phyloP scores from a whole-genome alignment of 2,888 invertebrate genomes.

The Pristionchus exspectatus region DNA sequence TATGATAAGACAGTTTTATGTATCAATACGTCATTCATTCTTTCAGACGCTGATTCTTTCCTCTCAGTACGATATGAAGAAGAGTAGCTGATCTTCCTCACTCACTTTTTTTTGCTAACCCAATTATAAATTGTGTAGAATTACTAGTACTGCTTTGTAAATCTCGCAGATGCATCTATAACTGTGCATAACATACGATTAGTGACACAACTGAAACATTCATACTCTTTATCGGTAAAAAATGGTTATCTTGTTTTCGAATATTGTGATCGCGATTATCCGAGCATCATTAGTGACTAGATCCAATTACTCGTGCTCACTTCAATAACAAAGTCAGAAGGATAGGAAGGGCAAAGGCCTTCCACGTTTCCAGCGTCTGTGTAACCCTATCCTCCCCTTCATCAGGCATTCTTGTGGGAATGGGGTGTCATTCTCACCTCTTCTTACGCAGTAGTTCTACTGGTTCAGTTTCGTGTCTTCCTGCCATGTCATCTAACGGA shows the following conservation, averaged over 20 bases:
- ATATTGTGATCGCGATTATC: no score
- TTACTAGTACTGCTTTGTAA: no score
- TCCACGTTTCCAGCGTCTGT: neutral
- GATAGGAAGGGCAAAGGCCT: neutral
- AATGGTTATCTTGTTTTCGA: no score
- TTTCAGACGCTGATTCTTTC: neutral
- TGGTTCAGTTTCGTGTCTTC: neutral
- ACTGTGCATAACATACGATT: no score
- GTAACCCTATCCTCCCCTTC: neutral
- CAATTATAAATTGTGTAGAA: no score
- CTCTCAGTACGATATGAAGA: neutral
- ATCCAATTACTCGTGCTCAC: neutral
- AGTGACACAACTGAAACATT: no score
- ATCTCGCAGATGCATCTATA: no score
- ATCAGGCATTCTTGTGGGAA: neutral
- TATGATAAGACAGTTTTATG: neutral
- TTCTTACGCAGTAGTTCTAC: neutral
- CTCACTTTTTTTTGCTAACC: no score
- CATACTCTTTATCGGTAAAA: no score
- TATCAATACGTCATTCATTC: neutral
- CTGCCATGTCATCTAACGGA: neutral
- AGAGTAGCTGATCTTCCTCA: neutral
- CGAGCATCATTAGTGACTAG: no score
- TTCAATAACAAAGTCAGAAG: neutral
- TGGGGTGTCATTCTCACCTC: neutral